These are phyloP conservation scores for Pleuronectes platessa DNA, from an alignment of 2,113 vertebrate genomes.

Conservation along the genomic window DNA sequence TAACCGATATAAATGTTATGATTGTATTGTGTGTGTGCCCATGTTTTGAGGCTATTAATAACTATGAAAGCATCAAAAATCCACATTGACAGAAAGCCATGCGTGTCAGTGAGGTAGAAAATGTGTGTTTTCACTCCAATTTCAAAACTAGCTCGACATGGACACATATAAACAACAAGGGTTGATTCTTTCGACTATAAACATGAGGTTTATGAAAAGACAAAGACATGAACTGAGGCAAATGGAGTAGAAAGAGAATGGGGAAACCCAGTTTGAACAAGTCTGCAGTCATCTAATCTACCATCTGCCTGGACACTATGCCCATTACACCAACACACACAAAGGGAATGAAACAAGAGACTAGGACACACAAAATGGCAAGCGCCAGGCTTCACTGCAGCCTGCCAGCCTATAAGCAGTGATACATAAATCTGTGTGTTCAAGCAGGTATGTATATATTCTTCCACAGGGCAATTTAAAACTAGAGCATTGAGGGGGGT, in stretches of 20 bases:
- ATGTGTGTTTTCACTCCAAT: constrained; percentile 24
- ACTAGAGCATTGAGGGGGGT: constrained; percentile 10
- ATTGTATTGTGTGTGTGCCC: neutral
- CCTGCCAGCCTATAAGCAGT: constrained; percentile 48
- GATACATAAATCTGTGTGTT: neutral
- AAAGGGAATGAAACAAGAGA: constrained; percentile 7
- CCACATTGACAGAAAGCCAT: constrained; percentile 49
- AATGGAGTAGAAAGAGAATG: constrained; percentile 20
- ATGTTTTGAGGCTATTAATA: constrained; percentile 26
- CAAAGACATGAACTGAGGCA: constrained; percentile 33
- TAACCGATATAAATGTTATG: neutral
- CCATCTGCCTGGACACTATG: constrained; percentile 70
- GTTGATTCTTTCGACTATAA: constrained; percentile 24
- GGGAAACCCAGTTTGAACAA: constrained; percentile 38
- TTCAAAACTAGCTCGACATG: neutral
- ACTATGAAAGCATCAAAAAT: constrained; percentile 59
- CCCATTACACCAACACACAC: constrained; percentile 16
- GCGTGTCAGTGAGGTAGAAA: constrained; percentile 61
- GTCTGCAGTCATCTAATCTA: constrained; percentile 65
- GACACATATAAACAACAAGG: neutral
- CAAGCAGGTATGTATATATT: constrained; percentile 14
- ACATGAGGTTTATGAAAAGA: constrained; percentile 28
- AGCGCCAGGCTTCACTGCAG: constrained; percentile 55
- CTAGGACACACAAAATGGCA: constrained; percentile 17
- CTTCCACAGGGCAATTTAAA: neutral